Evolutionary conservation across 2,113 vertebrate species (phyloP).

Genomic region (Okapia johnstoni): DNA sequence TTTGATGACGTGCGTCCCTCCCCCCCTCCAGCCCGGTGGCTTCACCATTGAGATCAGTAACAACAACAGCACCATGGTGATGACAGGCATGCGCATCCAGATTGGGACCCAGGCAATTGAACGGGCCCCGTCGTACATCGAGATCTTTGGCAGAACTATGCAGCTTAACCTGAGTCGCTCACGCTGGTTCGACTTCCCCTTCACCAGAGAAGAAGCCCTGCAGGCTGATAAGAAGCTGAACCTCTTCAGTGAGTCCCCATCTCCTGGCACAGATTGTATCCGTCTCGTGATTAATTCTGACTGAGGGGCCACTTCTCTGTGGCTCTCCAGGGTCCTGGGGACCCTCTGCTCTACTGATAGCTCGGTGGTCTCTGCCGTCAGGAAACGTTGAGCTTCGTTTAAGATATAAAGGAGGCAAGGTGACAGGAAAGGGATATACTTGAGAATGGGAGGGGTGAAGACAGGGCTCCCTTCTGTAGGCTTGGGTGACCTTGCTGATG

Average conservation of each 20-base stretch:
- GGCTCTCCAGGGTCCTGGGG: background rate
- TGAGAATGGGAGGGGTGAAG: background rate
- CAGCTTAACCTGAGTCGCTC: conserved; percentile 96
- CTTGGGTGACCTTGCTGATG: background rate
- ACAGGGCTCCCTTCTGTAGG: background rate
- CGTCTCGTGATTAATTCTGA: background rate
- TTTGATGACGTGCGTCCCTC: background rate
- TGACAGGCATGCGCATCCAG: conserved; percentile 98
- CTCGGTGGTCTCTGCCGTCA: background rate
- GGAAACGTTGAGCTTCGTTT: background rate
- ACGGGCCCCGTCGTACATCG: conserved; percentile 93
- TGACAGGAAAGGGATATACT: background rate
- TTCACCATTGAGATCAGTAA: conserved; percentile 96
- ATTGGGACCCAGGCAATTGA: conserved; percentile 96
- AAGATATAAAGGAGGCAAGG: background rate
- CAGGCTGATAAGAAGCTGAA: conserved; percentile 98
- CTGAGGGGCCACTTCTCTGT: background rate
- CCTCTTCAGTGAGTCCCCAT: conserved; percentile 90
- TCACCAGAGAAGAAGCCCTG: conserved; percentile 96
- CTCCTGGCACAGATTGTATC: background rate
- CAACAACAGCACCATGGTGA: conserved; percentile 98
- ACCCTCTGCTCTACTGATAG: background rate
- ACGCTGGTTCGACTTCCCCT: conserved; percentile 98
- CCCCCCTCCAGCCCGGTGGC: conserved; percentile 88
- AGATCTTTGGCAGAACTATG: conserved; percentile 98